Percentiles rank a stretch among this genome's conserved stretches.
Conservation (phyloP, 2,113 vertebrate species). For the Ailurus styani region DNA sequence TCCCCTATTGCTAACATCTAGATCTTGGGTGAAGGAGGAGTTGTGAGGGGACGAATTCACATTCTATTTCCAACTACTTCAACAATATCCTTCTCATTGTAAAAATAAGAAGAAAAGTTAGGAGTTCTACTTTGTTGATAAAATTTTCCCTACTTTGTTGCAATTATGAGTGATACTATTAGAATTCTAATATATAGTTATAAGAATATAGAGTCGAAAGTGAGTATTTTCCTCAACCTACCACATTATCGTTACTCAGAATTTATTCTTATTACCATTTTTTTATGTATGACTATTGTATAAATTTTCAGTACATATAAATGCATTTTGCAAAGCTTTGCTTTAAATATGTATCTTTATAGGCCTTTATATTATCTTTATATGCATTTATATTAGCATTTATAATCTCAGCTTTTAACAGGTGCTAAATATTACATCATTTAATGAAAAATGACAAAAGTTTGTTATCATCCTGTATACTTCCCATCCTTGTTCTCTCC, state of each 20-base stretch:
- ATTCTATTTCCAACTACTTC: neutral
- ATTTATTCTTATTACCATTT: neutral
- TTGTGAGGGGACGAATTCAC: neutral
- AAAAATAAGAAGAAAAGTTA: neutral
- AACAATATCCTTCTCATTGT: neutral
- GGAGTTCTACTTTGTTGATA: neutral
- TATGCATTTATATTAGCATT: neutral
- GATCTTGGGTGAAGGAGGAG: neutral
- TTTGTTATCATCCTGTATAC: neutral
- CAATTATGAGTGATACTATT: neutral
- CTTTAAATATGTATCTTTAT: neutral
- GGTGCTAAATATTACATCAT: neutral
- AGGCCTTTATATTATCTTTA: neutral
- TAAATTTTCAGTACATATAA: neutral
- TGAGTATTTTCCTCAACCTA: neutral
- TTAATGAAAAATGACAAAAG: neutral
- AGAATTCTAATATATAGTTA: neutral
- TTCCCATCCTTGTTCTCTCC: fast-evolving
- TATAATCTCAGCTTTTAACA: neutral
- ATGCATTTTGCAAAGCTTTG: neutral
- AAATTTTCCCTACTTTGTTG: neutral
- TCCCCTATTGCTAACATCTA: neutral
- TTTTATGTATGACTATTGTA: neutral
- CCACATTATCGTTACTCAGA: neutral
- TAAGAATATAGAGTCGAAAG: neutral